Evolutionary conservation across 2,797 vertebrate genomes (phyloP).

Genomic region (Myotis vivesi): DNA sequence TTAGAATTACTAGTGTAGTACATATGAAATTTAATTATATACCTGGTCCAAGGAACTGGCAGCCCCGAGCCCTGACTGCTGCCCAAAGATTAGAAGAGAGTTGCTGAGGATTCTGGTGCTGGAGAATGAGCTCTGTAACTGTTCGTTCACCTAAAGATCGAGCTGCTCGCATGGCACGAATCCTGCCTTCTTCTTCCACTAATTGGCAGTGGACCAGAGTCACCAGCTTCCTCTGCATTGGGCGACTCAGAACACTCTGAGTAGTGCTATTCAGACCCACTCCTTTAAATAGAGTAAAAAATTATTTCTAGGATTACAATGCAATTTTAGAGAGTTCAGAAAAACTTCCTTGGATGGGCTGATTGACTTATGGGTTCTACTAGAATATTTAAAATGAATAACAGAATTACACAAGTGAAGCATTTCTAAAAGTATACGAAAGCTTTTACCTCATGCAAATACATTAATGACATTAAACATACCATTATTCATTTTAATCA

Average conservation of each 20-base stretch:
- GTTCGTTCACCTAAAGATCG: slow-evolving; percentile 97
- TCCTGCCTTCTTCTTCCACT: slow-evolving; percentile 97
- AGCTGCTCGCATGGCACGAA: slow-evolving; percentile 97
- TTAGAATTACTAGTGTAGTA: background rate
- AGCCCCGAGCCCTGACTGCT: slow-evolving; percentile 96
- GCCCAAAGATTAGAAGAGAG: slow-evolving; percentile 99
- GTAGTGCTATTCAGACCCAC: slow-evolving; percentile 96
- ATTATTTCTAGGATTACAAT: slow-evolving; percentile 34
- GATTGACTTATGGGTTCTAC: background rate
- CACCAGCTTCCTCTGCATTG: slow-evolving; percentile 99
- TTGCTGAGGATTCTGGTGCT: slow-evolving; percentile 99
- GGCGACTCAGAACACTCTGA: slow-evolving; percentile 97
- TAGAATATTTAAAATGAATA: slow-evolving; percentile 38
- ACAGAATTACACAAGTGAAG: background rate
- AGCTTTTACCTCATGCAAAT: background rate
- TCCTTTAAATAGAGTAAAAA: slow-evolving; percentile 84
- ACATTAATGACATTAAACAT: slow-evolving; percentile 6
- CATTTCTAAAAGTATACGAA: slow-evolving; percentile 37
- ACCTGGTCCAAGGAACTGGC: slow-evolving; percentile 99
- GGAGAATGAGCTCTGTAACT: slow-evolving; percentile 98
- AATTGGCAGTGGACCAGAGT: slow-evolving; percentile 98
- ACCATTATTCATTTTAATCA: slow-evolving; percentile 46
- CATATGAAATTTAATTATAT: slow-evolving; percentile 50
- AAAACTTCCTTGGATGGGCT: background rate
- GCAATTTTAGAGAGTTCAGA: slow-evolving; percentile 25